phyloP scores from a whole-genome alignment of 1,140 invertebrate genomes.

The Danaus melanippus region DNA sequence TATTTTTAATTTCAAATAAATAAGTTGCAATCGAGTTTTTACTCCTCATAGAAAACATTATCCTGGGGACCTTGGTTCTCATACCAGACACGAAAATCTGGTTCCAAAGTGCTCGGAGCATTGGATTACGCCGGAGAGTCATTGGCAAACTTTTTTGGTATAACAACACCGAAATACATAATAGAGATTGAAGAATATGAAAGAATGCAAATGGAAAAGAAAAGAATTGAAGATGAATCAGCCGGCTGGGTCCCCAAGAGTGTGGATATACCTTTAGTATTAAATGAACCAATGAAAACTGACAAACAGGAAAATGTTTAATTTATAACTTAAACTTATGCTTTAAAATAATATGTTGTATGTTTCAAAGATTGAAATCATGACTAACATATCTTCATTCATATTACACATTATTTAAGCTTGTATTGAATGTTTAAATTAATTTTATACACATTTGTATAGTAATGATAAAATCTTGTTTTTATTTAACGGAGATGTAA shows the following conservation, averaged over 20 bases:
- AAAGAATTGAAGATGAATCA: conserved; percentile 69
- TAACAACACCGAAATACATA: conserved; percentile 92
- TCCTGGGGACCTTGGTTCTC: conserved; percentile 82
- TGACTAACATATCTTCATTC: too few relatives aligned
- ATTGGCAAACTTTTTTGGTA: conserved; percentile 89
- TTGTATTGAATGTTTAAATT: too few relatives aligned
- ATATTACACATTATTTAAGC: too few relatives aligned
- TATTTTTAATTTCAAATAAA: too few relatives aligned
- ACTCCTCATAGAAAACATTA: conserved; percentile 72
- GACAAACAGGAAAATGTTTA: too few relatives aligned
- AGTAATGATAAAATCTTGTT: too few relatives aligned
- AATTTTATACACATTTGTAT: too few relatives aligned
- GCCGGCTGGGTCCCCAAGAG: conserved; percentile 62
- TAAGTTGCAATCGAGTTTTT: background rate
- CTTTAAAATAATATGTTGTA: too few relatives aligned
- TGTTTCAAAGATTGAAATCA: too few relatives aligned
- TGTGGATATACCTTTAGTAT: conserved; percentile 57
- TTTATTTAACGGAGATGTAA: too few relatives aligned
- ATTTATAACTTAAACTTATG: too few relatives aligned
- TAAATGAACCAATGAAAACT: conserved; percentile 45
- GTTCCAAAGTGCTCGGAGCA: conserved; percentile 78
- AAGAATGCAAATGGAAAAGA: conserved; percentile 73
- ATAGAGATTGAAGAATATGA: conserved; percentile 90
- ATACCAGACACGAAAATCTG: conserved; percentile 77
- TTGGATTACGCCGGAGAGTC: conserved; percentile 90